Evolutionary conservation across 2,113 vertebrate genomes (phyloP).

Genomic region (Triplophysa siluroides): DNA sequence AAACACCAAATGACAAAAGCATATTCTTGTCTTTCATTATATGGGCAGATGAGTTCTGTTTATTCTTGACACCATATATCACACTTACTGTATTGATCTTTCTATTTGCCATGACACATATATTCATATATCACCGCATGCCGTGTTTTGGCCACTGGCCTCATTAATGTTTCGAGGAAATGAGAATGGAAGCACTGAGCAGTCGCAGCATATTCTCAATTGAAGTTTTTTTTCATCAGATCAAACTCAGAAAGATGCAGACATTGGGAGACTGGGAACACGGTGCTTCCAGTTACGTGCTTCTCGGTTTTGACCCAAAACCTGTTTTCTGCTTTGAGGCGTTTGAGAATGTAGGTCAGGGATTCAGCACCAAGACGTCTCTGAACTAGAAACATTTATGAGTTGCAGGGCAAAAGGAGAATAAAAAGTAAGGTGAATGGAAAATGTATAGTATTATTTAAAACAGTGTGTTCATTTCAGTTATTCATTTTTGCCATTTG

Average conservation of each 20-base stretch:
- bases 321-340: conserved; percentile 12
- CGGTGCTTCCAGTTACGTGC: conserved; percentile 28
- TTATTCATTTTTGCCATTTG: background rate
- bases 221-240: background rate
- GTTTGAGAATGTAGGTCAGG: conserved; percentile 44
- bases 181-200: conserved; percentile 32
- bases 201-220: conserved; percentile 8
- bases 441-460: background rate
- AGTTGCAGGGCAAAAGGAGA: background rate
- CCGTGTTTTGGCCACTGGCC: background rate
- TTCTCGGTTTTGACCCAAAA: conserved; percentile 44
- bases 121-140: conserved; percentile 15
- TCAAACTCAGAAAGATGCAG: background rate
- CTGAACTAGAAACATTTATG: background rate
- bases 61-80: background rate
- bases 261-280: background rate
- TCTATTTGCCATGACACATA: conserved; percentile 16
- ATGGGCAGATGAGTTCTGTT: no score
- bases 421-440: background rate
- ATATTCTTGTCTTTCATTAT: no score
- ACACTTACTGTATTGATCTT: background rate
- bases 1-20: no score
- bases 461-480: background rate
- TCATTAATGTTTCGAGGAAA: conserved; percentile 41
- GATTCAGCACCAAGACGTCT: conserved; percentile 7